Evolutionary conservation across 1,140 invertebrate genomes (phyloP).

Genomic region (Scylla paramamosain): DNA sequence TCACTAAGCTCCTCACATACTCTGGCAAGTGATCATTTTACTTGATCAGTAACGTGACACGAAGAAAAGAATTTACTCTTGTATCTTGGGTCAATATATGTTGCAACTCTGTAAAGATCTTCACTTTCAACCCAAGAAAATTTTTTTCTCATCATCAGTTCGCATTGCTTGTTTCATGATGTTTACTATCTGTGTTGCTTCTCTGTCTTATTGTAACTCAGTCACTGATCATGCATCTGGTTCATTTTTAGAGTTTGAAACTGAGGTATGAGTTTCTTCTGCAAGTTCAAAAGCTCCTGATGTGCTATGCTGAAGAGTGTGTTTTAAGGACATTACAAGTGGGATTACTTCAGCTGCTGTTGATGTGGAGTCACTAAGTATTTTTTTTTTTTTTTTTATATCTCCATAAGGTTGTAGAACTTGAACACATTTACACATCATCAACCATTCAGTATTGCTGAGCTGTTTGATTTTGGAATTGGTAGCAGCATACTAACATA

Average conservation of each 20-base stretch:
- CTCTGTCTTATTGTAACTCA: not conserved
- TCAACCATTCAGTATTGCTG: too few relatives aligned
- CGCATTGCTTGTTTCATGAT: constrained; percentile 31
- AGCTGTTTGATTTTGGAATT: too few relatives aligned
- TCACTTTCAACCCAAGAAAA: too few relatives aligned
- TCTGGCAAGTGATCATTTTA: too few relatives aligned
- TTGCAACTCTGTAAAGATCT: too few relatives aligned
- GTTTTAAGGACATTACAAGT: constrained; percentile 34
- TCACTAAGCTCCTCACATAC: too few relatives aligned
- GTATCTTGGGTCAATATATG: too few relatives aligned
- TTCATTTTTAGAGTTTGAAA: constrained; percentile 33
- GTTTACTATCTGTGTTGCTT: constrained; percentile 41
- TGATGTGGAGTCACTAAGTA: not conserved
- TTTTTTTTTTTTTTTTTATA: not conserved
- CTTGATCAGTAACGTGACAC: constrained; percentile 25
- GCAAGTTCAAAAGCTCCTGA: not conserved
- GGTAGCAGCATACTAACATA: constrained; percentile 55
- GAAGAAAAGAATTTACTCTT: too few relatives aligned
- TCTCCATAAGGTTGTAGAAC: constrained; percentile 35
- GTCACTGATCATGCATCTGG: constrained; percentile 39
- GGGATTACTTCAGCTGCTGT: constrained; percentile 22
- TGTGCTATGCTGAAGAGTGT: constrained; percentile 39
- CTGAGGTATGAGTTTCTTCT: constrained; percentile 36
- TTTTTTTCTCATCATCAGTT: constrained; percentile 15
- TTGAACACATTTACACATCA: not conserved